phyloP scores from a whole-genome alignment of 2,797 vertebrate species.

The Sphaeramia orbicularis region DNA sequence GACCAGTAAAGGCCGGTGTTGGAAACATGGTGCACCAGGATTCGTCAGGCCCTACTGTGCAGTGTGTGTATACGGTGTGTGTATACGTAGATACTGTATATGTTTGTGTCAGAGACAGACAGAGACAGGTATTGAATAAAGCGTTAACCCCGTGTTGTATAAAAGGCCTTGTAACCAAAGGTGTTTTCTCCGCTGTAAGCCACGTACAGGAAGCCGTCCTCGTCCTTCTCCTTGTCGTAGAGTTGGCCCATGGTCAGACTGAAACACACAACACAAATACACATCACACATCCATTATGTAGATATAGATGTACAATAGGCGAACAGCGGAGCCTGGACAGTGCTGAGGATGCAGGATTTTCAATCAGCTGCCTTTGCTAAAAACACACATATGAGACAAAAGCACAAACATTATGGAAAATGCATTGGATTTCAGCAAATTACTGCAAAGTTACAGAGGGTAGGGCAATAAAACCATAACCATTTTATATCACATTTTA shows the following conservation, averaged over 20 bases:
- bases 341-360: conserved; percentile 1
- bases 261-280: conserved; percentile 57
- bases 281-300: conserved; percentile 6
- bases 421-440: neutral
- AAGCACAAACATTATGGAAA: neutral
- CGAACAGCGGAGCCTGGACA: neutral
- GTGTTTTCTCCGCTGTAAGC: conserved; percentile 98
- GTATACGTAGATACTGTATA: conserved; percentile 16
- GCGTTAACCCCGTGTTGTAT: conserved; percentile 51
- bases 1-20: conserved; percentile 32
- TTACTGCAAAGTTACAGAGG: neutral
- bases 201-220: conserved; percentile 98
- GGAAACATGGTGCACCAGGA: conserved; percentile 38
- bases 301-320: neutral
- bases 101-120: conserved; percentile 5
- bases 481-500: too few relatives aligned
- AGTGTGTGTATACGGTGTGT: conserved; percentile 25
- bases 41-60: conserved; percentile 25
- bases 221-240: conserved; percentile 97
- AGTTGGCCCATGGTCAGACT: conserved; percentile 98
- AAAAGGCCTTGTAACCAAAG: conserved; percentile 87
- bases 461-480: too few relatives aligned
- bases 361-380: neutral
- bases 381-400: neutral
- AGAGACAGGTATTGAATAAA: conserved; percentile 1